A percentile compares a stretch with the other conserved stretches of the same genome.
Evolutionary conservation across 2,888 invertebrate species (phyloP).

Genomic region (Agrilus mali): DNA sequence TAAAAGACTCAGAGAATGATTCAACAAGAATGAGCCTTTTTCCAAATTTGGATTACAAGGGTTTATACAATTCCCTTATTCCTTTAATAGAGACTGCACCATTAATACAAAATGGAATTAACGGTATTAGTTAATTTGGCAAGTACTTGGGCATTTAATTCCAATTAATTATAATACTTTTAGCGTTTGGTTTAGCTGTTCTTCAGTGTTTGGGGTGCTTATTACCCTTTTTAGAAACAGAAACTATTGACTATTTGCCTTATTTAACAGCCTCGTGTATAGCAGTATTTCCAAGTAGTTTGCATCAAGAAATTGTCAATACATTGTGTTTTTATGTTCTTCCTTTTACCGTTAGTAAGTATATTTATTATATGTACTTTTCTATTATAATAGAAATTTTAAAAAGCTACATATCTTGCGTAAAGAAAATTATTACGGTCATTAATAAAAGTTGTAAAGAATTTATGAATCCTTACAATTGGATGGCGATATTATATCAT

Average conservation of each 20-base stretch:
- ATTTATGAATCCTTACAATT: too few relatives aligned
- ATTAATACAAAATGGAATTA: constrained; percentile 75
- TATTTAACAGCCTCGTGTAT: constrained; percentile 90
- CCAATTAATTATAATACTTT: background rate
- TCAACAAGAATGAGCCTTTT: constrained; percentile 77
- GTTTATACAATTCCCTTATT: constrained; percentile 82
- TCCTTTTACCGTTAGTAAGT: constrained; percentile 88
- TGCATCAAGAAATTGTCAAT: constrained; percentile 92
- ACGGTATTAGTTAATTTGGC: constrained; percentile 41
- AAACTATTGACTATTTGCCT: constrained; percentile 89
- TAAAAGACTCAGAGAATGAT: constrained; percentile 79
- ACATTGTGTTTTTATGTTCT: constrained; percentile 90
- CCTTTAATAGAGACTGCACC: constrained; percentile 90
- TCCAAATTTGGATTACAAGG: constrained; percentile 94
- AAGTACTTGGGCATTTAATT: background rate
- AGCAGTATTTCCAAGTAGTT: constrained; percentile 75
- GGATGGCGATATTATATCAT: too few relatives aligned
- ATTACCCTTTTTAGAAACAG: constrained; percentile 91
- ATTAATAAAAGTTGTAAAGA: too few relatives aligned
- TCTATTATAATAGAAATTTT: background rate
- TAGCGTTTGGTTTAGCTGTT: constrained; percentile 86
- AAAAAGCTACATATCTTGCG: too few relatives aligned
- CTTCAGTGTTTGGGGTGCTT: constrained; percentile 90
- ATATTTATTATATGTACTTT: constrained; percentile 3
- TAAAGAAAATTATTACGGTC: too few relatives aligned